Base-by-base conservation (phyloP, 1,140 invertebrate species). In the Psix sp. region DNA sequence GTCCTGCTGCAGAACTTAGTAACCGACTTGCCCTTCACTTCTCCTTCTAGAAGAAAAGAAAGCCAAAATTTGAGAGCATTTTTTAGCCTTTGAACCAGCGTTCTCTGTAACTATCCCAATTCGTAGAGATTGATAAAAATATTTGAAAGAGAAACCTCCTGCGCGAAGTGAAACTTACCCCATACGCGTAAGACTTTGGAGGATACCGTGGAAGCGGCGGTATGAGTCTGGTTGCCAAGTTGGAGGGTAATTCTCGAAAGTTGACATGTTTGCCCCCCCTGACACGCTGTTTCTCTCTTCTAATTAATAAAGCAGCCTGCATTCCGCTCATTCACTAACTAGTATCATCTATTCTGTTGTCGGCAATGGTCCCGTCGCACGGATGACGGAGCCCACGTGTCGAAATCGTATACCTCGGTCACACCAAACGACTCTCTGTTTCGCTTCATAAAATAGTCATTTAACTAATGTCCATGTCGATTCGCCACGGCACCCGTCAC, bases 231-330 rank as follows among this genome's bases (percentile, higher is more conserved):
- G 93, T 94, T 80, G 94, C 93, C 80, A 95, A 91, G 89, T 94
- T 94, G 87, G 92, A 94, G 77, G 94, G 93, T 84, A 94, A 89
- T 83, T 94, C 93, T 82, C 90, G 89, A 87, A 93, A 90, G 84
- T 91, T 89, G 83, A 91, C 91, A 84, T 90, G 90, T 82, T 91
- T 89, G 86, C 92, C 92, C 89, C 92, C 92, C 90, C 91, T 91
- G 82, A 91, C 88, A 87, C 93, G 91, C 87, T 93, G 92, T 89
- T 93, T 93, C 89, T 94, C 94, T 85, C 93, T 91, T 90, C 93
- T 92, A 89, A 95, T 92, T 89, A 94, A 93, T 89, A 95, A 91
- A 90, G 93, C 94, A 88, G 94, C 94, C 90, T 95, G 94, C 93
- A 95, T 94, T 87, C 91, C 92, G 90, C 82, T 84, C 77, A 85